Conservation (phyloP, 2,113 vertebrate genomes). For the Xerus inauris region DNA sequence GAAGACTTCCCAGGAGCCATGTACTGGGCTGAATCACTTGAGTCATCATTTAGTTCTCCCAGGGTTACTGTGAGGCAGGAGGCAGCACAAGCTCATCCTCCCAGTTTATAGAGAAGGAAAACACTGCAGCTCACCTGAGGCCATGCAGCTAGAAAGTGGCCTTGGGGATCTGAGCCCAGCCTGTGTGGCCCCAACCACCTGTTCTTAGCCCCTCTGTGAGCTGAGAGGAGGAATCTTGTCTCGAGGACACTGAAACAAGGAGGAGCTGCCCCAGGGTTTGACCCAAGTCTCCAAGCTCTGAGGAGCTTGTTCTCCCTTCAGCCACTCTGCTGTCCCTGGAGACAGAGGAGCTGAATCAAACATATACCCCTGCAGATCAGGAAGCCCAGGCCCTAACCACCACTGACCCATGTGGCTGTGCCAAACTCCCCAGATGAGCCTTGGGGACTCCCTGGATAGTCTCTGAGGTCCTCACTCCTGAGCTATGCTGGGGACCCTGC, state of each 20-base stretch:
- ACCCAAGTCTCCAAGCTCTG: neutral
- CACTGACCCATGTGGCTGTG: neutral
- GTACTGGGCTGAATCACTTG: neutral
- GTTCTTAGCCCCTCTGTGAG: neutral
- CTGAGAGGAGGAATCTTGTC: neutral
- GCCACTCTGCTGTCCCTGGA: neutral
- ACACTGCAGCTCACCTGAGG: neutral
- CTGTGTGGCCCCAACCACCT: neutral
- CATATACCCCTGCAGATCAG: neutral
- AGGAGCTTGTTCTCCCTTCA: neutral
- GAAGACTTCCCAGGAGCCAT: neutral
- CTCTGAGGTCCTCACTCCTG: neutral
- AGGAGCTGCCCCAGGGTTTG: accelerated
- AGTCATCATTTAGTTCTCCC: neutral
- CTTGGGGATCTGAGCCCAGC: neutral
- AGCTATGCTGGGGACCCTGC: neutral
- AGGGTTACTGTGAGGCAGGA: neutral
- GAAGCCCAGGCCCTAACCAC: neutral
- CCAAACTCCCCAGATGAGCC: neutral
- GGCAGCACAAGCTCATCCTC: neutral
- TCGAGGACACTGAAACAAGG: neutral
- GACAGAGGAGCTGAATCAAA: neutral
- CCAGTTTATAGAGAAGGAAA: neutral
- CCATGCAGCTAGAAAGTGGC: neutral
- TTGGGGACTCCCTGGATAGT: accelerated